phyloP scores from a whole-genome alignment of 37 sponge, comb jelly and placozoan species.

The Axinella damicornis region DNA sequence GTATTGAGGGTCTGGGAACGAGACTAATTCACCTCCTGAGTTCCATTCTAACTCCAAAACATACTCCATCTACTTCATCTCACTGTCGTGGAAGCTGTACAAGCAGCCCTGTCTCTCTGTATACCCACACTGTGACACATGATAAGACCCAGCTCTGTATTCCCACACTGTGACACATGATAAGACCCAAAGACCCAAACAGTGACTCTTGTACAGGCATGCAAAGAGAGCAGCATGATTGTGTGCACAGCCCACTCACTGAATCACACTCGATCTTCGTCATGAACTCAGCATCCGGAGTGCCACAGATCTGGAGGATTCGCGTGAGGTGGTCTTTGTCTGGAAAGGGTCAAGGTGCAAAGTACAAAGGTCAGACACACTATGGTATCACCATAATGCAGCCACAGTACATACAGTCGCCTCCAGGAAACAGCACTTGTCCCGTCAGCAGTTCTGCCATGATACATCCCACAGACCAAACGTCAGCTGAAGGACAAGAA shows the following conservation, averaged over 20 bases:
- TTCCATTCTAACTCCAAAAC: too few species aligned
- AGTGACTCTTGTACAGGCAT: too few species aligned
- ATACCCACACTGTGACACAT: background rate
- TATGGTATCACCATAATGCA: too few species aligned
- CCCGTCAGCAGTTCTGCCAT: slow-evolving; percentile 70
- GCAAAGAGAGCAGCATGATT: too few species aligned
- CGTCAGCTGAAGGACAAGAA: slow-evolving; percentile 26
- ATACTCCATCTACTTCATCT: too few species aligned
- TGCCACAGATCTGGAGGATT: slow-evolving; percentile 92
- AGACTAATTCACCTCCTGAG: too few species aligned
- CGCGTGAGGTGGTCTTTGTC: slow-evolving; percentile 90
- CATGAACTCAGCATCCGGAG: slow-evolving; percentile 87
- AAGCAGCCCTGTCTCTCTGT: background rate
- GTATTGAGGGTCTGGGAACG: too few species aligned
- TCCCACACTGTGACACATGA: too few species aligned
- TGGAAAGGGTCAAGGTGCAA: slow-evolving; percentile 1
- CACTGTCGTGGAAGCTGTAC: too few species aligned
- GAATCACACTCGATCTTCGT: slow-evolving; percentile 55
- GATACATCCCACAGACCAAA: slow-evolving; percentile 72
- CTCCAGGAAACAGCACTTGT: slow-evolving; percentile 54
- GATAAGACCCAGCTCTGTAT: background rate
- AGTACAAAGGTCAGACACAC: too few species aligned
- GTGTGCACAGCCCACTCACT: slow-evolving; percentile 19
- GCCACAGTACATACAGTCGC: slow-evolving; percentile 38
- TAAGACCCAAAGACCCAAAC: too few species aligned